These are phyloP conservation scores for Dallia pectoralis DNA, from an alignment of 2,797 vertebrate genomes.

Conservation along the genomic window DNA sequence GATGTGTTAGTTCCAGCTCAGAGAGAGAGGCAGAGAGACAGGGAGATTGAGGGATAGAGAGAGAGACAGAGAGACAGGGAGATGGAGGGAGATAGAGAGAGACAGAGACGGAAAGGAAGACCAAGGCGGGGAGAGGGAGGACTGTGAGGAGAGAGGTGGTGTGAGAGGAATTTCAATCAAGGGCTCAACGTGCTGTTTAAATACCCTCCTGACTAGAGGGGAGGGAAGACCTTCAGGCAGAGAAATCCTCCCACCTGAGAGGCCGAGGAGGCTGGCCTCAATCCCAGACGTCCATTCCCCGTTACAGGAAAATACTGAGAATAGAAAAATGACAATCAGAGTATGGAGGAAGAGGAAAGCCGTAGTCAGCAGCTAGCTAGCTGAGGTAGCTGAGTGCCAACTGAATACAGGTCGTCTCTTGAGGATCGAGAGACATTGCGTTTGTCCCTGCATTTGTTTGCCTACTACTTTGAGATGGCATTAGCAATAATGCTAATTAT, in stretches of 20 bases:
- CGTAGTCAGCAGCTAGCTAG: constrained; percentile 17
- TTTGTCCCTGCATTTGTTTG: too few species aligned
- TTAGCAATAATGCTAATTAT: too few species aligned
- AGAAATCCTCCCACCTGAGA: constrained; percentile 36
- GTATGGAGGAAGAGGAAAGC: constrained; percentile 3
- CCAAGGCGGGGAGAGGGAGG: neutral
- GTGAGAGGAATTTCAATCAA: constrained; percentile 57
- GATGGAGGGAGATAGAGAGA: neutral
- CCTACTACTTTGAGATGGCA: too few species aligned
- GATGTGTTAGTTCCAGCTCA: constrained; percentile 14
- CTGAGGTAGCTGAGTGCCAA: neutral
- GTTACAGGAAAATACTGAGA: neutral
- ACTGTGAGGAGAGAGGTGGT: constrained; percentile 43
- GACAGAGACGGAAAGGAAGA: neutral
- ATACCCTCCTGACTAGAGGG: constrained; percentile 35
- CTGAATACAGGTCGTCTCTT: neutral
- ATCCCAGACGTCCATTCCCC: neutral
- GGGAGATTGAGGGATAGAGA: too few species aligned
- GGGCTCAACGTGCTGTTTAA: constrained; percentile 42
- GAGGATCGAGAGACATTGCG: neutral
- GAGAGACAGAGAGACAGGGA: neutral
- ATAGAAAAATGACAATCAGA: neutral
- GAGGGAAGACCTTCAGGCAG: constrained; percentile 29
- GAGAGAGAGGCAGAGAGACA: neutral
- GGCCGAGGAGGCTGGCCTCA: constrained; percentile 5